Evolutionary conservation across 2,888 invertebrate species (phyloP).

Genomic region (Tortrix viridana): DNA sequence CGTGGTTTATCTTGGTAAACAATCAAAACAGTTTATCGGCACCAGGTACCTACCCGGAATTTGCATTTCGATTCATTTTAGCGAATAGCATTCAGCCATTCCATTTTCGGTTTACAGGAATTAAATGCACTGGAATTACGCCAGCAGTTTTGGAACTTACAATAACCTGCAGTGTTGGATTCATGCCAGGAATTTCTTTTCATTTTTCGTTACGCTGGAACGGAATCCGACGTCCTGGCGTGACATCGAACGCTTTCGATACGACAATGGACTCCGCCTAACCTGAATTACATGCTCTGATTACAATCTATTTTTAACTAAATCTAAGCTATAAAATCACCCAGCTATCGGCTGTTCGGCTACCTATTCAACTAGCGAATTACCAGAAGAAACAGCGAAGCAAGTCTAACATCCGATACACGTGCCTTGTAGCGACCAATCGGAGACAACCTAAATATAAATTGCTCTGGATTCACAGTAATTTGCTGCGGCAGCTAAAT

Average conservation of each 20-base stretch:
- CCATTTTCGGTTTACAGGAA: conserved; percentile 40
- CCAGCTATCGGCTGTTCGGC: conserved; percentile 3
- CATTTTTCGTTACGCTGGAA: conserved; percentile 26
- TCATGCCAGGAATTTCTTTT: conserved; percentile 43
- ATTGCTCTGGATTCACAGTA: conserved; percentile 26
- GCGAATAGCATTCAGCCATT: conserved; percentile 18
- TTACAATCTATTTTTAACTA: conserved; percentile 23
- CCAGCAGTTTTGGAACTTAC: conserved; percentile 48
- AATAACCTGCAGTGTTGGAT: conserved; percentile 52
- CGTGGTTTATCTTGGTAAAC: neutral
- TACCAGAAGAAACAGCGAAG: neutral
- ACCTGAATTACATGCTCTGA: conserved; percentile 29
- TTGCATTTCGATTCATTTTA: conserved; percentile 9
- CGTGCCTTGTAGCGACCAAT: conserved; percentile 6
- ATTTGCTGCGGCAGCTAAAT: conserved; percentile 19
- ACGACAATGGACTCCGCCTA: conserved; percentile 29
- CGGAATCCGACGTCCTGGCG: conserved; percentile 12
- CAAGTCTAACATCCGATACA: neutral
- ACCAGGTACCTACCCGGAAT: neutral
- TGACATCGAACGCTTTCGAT: conserved; percentile 20
- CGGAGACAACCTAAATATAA: conserved; percentile 25
- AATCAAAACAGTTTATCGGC: neutral
- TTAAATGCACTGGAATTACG: conserved; percentile 44
- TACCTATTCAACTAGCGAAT: conserved; percentile 2
- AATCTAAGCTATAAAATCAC: conserved; percentile 7